Conservation (phyloP, 2,888 invertebrate species). For the Campopleginae sp. region DNA sequence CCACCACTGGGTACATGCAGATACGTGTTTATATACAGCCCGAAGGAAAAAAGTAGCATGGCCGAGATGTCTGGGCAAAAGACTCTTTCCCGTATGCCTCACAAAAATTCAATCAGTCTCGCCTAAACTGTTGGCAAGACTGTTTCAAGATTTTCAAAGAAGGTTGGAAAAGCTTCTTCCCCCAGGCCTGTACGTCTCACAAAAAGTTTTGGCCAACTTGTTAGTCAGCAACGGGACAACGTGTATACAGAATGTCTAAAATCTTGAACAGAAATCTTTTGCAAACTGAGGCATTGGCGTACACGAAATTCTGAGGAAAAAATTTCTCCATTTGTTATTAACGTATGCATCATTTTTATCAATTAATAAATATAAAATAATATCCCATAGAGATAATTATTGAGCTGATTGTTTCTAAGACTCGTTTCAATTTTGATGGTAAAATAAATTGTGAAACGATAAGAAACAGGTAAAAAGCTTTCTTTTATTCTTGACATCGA, state of each 20-base stretch:
- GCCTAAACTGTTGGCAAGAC: neutral
- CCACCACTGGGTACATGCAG: neutral
- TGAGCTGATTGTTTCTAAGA: neutral
- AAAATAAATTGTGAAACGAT: neutral
- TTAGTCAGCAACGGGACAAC: neutral
- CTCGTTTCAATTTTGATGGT: neutral
- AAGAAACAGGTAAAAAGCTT: neutral
- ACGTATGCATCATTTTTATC: neutral
- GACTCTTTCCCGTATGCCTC: neutral
- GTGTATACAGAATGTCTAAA: neutral
- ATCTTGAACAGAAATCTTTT: neutral
- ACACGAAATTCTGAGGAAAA: neutral
- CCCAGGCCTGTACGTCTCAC: neutral
- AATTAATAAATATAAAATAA: neutral
- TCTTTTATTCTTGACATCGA: neutral
- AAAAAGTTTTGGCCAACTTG: neutral
- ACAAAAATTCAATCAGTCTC: conserved; percentile 2
- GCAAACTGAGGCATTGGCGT: neutral
- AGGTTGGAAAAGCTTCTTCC: neutral
- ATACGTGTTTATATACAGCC: neutral
- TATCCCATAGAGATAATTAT: neutral
- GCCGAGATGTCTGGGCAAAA: neutral
- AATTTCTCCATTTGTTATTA: neutral
- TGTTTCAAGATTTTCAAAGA: neutral
- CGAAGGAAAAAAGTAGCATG: neutral